A percentile compares a stretch with the other conserved stretches of the same genome.
Evolutionary conservation across 1,140 invertebrate genomes (phyloP).

Genomic region (Atta texana): DNA sequence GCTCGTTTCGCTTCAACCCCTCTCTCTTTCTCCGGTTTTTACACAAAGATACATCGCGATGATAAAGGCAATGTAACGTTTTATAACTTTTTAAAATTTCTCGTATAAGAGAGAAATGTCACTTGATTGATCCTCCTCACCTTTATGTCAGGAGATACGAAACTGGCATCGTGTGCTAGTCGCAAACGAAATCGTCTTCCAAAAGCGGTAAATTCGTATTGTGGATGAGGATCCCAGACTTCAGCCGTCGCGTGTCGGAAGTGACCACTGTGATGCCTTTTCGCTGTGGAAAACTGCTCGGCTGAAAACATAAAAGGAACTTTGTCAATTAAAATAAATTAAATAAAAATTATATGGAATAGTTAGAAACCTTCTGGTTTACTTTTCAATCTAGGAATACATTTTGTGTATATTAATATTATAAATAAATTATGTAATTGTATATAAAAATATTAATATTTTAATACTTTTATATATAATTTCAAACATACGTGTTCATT

Average conservation of each 20-base stretch:
- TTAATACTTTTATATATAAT: neutral
- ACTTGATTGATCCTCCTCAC: slow-evolving; percentile 76
- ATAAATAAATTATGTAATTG: too few relatives aligned
- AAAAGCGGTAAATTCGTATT: slow-evolving; percentile 90
- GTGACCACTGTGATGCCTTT: slow-evolving; percentile 88
- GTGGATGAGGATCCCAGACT: slow-evolving; percentile 91
- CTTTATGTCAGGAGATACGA: slow-evolving; percentile 87
- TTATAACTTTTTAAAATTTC: neutral
- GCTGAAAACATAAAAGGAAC: slow-evolving; percentile 63
- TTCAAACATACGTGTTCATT: neutral
- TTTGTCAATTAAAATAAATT: neutral
- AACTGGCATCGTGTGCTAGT: slow-evolving; percentile 87
- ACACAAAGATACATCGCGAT: neutral
- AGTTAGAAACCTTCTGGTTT: neutral
- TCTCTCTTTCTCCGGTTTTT: neutral
- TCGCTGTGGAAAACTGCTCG: slow-evolving; percentile 69
- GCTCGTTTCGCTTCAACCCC: slow-evolving; percentile 4
- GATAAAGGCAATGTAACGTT: neutral
- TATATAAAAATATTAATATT: too few relatives aligned
- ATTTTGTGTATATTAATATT: neutral
- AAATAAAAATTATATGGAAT: neutral
- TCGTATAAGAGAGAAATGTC: neutral
- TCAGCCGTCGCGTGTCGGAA: slow-evolving; percentile 88
- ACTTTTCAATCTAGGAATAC: neutral
- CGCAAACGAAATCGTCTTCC: slow-evolving; percentile 87